These are phyloP conservation scores for Hypolimnas misippus DNA, from an alignment of 2,888 invertebrate species.

Conservation along the genomic window DNA sequence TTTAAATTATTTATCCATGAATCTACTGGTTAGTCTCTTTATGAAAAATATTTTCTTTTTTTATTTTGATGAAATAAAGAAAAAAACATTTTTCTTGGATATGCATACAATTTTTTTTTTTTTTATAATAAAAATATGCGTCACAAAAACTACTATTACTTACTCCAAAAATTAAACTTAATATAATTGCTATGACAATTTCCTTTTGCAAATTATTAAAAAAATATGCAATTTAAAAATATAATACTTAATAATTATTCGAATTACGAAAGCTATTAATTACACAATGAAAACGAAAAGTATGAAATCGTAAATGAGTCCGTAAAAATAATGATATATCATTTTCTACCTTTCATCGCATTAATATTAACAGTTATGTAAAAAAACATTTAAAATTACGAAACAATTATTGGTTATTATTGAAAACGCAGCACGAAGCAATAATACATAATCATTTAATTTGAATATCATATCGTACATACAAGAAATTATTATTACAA, in stretches of 20 bases:
- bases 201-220: background rate
- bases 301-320: conserved; percentile 19
- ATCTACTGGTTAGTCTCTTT: too few species aligned
- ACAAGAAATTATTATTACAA: background rate
- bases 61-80: too few species aligned
- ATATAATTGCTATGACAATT: background rate
- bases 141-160: too few species aligned
- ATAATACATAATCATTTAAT: background rate
- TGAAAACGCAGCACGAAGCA: background rate
- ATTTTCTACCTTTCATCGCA: conserved; percentile 26
- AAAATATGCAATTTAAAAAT: conserved; percentile 3
- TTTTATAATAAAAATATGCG: too few species aligned
- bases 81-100: too few species aligned
- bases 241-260: conserved; percentile 5
- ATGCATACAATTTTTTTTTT: too few species aligned
- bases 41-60: too few species aligned
- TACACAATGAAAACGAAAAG: conserved; percentile 4
- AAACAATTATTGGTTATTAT: conserved; percentile 10
- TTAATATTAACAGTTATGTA: conserved; percentile 21
- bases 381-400: conserved; percentile 22
- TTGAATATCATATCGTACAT: background rate
- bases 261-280: conserved; percentile 6
- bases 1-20: too few species aligned
- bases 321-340: conserved; percentile 25
- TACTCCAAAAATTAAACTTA: too few species aligned